Evolutionary conservation across 2,797 vertebrate genomes (phyloP).

Genomic region (Adrianichthys oophorus): DNA sequence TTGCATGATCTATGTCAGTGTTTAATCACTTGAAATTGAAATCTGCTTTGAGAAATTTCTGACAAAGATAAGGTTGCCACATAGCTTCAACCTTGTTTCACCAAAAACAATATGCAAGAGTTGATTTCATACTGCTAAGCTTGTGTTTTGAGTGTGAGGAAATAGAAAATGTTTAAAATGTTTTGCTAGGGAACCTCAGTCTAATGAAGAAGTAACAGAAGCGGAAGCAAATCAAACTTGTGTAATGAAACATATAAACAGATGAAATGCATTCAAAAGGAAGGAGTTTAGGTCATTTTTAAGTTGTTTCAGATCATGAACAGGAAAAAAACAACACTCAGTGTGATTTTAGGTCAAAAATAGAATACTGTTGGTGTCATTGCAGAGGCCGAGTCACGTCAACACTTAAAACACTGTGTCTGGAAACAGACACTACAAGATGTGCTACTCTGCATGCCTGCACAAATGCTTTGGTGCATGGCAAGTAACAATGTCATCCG

Average conservation of each 20-base stretch:
- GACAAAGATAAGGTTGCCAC: conserved; percentile 5
- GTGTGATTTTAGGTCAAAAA: too few species aligned
- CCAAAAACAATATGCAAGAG: not conserved
- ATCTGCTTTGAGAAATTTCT: conserved; percentile 43
- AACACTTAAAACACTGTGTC: conserved; percentile 7
- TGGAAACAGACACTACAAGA: conserved; percentile 17
- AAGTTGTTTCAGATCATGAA: not conserved
- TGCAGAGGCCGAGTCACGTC: conserved; percentile 8
- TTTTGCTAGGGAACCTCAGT: not conserved
- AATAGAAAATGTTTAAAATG: not conserved
- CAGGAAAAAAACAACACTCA: not conserved
- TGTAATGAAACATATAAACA: too few species aligned
- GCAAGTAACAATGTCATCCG: conserved; percentile 34
- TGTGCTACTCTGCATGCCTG: conserved; percentile 19
- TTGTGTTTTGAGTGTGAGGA: not conserved
- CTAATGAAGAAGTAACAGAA: too few species aligned
- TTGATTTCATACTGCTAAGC: not conserved
- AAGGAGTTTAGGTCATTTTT: too few species aligned
- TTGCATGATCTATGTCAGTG: too few species aligned
- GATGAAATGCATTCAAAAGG: too few species aligned
- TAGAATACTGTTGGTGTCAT: conserved; percentile 2
- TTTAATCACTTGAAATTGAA: conserved; percentile 20
- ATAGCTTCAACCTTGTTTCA: too few species aligned
- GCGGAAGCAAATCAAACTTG: too few species aligned
- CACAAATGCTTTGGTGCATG: conserved; percentile 1